Base-by-base conservation (phyloP, 92 coral and sea anemone genomes). In the Parazoanthus darwini region DNA sequence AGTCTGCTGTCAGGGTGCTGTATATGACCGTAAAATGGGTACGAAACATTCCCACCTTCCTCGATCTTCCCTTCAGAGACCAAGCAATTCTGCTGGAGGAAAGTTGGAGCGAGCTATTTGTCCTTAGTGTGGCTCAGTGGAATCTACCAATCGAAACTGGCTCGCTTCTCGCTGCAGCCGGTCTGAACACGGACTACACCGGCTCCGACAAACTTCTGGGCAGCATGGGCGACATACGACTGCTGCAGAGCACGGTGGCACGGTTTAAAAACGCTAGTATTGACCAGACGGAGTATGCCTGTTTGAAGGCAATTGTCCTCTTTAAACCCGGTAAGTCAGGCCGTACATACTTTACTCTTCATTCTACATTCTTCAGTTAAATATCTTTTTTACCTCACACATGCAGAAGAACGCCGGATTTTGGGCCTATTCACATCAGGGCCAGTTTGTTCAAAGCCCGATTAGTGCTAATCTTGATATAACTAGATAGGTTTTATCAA, bases 21-120 rank as follows among this genome's bases (percentile, higher is more conserved):
- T 95, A 94, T 50, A 94, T 97, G 96, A 95, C 99, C 4, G 98
- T 97, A 25, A 96, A 97, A 82, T 97, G 99, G 99, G 97, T 97
- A n/a, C 94, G 96, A 42, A 94, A 97, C 74, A 97, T 97, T 39
- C 99, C 99, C 3, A 97, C 99, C 13, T 97, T 97, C 81, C 92
- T 94, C 43, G 99, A 97, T 77, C 92, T 97, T 74, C 98, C 99
- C 7, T 95, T 95, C 81, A 94, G 98, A 50, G 99, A 97, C 81
- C 99, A 97, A 80, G 98, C 94, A 58, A 93, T 97, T 51, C 76
- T 97, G n/a, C 91, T 97, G 36, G 96, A 95, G 79, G 98, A 95
- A 82, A 94, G 99, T 65, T 97, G 99, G 99, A 88, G 98, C 78
- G 99, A 97, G 85, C 91, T 97, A 43, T 97, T 97, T 63, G 83